Conservation (phyloP, 2,888 invertebrate species). For the Drosophila fungiperda region DNA sequence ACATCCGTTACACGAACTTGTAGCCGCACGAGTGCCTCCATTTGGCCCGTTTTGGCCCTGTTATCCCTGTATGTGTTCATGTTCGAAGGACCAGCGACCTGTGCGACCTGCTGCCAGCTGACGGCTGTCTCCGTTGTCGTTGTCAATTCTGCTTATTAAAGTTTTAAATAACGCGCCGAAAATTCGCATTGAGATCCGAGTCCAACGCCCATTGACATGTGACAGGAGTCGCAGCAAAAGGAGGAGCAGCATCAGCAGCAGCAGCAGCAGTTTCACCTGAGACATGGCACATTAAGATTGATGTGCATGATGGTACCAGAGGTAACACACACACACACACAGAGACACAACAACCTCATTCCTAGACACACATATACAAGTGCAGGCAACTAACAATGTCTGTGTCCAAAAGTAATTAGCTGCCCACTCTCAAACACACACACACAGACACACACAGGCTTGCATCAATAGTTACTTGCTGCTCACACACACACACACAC, state of each 20-base stretch:
- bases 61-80: slow-evolving; percentile 8
- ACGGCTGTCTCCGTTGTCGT: slow-evolving; percentile 47
- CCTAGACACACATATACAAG: slow-evolving; percentile 9
- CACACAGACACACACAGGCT: slow-evolving; percentile 27
- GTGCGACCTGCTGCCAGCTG: background rate
- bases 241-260: slow-evolving; percentile 26
- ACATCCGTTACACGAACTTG: slow-evolving; percentile 77
- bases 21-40: slow-evolving; percentile 73
- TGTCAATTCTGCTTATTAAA: slow-evolving; percentile 79
- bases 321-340: slow-evolving; percentile 12
- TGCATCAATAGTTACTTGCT: slow-evolving; percentile 67
- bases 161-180: slow-evolving; percentile 79
- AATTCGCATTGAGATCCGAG: slow-evolving; percentile 67
- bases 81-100: background rate
- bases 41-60: slow-evolving; percentile 3
- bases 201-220: slow-evolving; percentile 68
- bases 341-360: background rate
- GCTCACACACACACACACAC: slow-evolving; percentile 12
- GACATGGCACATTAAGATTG: slow-evolving; percentile 75
- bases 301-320: slow-evolving; percentile 62
- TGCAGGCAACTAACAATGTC: slow-evolving; percentile 59
- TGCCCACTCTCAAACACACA: slow-evolving; percentile 39
- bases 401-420: slow-evolving; percentile 72
- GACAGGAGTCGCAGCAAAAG: slow-evolving; percentile 47
- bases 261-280: slow-evolving; percentile 55